These are phyloP conservation scores for Amniataba percoides DNA, from an alignment of 2,797 vertebrate species.

Conservation along the genomic window DNA sequence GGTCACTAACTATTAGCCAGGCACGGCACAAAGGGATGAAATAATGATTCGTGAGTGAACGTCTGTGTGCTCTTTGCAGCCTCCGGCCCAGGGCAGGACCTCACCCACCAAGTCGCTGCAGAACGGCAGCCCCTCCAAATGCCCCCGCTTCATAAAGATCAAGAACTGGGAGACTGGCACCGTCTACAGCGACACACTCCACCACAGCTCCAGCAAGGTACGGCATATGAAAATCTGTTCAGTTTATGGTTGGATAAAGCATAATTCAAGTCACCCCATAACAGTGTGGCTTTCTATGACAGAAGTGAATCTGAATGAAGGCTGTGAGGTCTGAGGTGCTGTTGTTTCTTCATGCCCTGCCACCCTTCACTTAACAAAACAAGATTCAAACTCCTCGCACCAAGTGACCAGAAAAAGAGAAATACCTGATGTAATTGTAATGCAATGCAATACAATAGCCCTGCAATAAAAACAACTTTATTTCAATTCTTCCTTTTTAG, in stretches of 20 bases:
- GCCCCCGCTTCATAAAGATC: conserved; percentile 94
- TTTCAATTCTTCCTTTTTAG: neutral
- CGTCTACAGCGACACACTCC: conserved; percentile 90
- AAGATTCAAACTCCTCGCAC: neutral
- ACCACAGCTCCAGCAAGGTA: conserved; percentile 91
- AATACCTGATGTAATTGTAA: conserved; percentile 29
- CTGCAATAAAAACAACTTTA: neutral
- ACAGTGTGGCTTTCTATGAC: neutral
- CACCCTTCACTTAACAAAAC: neutral
- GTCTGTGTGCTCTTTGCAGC: conserved; percentile 76
- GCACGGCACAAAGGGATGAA: conserved; percentile 1
- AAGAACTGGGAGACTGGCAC: conserved; percentile 95
- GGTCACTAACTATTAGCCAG: conserved; percentile 30
- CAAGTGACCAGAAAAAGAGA: neutral
- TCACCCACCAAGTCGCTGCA: conserved; percentile 88
- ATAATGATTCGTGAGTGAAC: conserved; percentile 9
- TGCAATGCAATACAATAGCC: neutral
- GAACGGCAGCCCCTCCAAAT: conserved; percentile 95
- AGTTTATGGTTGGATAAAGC: neutral
- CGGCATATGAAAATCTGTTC: conserved; percentile 1
- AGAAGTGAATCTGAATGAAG: neutral
- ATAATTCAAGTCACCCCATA: neutral
- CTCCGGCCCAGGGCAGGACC: conserved; percentile 75
- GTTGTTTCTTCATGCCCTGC: neutral
- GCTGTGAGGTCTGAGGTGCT: neutral